Conservation (phyloP, 2,888 invertebrate species). For the Prosopocoilus inquinatus region DNA sequence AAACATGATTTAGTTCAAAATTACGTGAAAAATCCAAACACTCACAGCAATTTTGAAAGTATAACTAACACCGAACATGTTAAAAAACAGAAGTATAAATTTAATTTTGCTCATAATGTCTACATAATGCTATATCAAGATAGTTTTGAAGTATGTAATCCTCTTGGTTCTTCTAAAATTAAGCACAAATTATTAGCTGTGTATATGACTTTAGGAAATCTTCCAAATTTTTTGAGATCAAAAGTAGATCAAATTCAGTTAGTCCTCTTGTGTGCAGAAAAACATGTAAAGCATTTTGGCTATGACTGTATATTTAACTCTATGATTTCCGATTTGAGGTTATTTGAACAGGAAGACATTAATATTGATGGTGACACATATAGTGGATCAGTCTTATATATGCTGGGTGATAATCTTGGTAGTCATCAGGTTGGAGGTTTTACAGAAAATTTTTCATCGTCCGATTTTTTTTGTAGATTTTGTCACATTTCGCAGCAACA, state of each 20-base stretch:
- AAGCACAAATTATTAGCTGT: conserved; percentile 34
- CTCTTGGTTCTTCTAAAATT: conserved; percentile 29
- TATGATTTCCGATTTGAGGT: conserved; percentile 27
- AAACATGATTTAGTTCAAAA: too few relatives aligned
- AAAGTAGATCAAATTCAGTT: conserved; percentile 29
- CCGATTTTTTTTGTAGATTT: conserved; percentile 25
- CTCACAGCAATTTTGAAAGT: too few relatives aligned
- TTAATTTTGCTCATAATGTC: too few relatives aligned
- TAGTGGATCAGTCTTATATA: background rate
- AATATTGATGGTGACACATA: conserved; percentile 17
- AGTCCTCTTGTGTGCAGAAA: conserved; percentile 28
- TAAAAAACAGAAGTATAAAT: too few relatives aligned
- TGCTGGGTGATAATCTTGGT: conserved; percentile 31
- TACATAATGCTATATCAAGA: conserved; percentile 31
- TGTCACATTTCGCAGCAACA: too few relatives aligned
- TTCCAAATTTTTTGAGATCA: conserved; percentile 24
- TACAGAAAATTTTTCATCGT: conserved; percentile 31
- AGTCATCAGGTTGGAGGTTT: conserved; percentile 37
- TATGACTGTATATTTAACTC: conserved; percentile 22
- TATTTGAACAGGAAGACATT: conserved; percentile 25
- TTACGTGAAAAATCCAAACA: too few relatives aligned
- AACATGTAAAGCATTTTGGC: conserved; percentile 25
- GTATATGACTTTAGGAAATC: conserved; percentile 30
- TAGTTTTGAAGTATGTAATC: conserved; percentile 34
- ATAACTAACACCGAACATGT: too few relatives aligned